Evolutionary conservation across 2,797 vertebrate genomes (phyloP), one percentile per base, ranked within the genome.

Genomic region (Ctenochaetus hawaiiensis): DNA sequence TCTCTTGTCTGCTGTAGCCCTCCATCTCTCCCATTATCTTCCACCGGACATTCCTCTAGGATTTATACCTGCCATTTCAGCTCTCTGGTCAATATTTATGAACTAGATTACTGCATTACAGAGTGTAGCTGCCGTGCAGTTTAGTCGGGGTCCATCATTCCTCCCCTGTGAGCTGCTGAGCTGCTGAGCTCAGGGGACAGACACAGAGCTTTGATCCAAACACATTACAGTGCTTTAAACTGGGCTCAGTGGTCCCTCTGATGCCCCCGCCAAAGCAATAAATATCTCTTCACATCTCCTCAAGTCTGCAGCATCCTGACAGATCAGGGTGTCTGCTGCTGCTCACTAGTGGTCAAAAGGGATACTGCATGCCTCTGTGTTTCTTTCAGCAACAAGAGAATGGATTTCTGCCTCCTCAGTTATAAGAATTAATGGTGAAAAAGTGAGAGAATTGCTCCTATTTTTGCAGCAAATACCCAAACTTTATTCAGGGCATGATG

Each of bases 11-110:
- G 12, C 39, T 6, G 44, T 52, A 72, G 64, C 48, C 68, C 77
- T 83, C 67, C 75, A 70, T 86, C 80, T 79, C 62, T 59, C 48
- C 85, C 85, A 87, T 92, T 84, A 88, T 82, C 82, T 11, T 62
- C 67, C 64, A 22, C 57, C 30, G 78, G 80, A 84, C 75, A 77
- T 73, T 80, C 63, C 86, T 89, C 20, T 34, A 87, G 75, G 87
- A 93, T 93, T 93, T 93, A 92, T 90, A 86, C 76, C 87, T 86
- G 82, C 83, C 83, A 73, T 86, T 89, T 80, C 77, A 83, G 81
- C 89, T 62, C 61, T 60, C 58, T 47, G 70, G 79, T 94, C 92
- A 80, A 94, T 95, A 93, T 94, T 93, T 92, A 94, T 94, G 89
- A 91, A 93, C 85, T 88, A 80, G 87, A 83, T 90, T 81, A 87